Conservation (phyloP, 2,888 invertebrate species). For the Meghimatium bilineatum region DNA sequence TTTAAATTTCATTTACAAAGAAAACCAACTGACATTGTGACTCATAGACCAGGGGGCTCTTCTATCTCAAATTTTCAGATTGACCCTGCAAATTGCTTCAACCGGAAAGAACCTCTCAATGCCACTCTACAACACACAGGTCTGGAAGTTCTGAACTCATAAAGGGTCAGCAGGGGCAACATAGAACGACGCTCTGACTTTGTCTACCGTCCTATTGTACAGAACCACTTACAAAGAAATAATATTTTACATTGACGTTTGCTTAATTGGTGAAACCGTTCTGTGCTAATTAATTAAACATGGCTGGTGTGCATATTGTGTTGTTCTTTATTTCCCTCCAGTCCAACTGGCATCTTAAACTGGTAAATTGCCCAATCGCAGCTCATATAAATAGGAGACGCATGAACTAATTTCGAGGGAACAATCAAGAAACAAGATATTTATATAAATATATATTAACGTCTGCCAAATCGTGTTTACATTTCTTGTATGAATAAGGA, state of each 20-base stretch:
- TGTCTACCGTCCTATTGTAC: neutral
- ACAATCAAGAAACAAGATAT: neutral
- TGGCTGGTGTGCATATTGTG: slow-evolving; percentile 16
- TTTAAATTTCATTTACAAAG: too few species aligned
- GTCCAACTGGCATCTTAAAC: neutral
- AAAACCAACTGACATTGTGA: too few species aligned
- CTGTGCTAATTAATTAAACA: slow-evolving; percentile 15
- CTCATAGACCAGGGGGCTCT: neutral
- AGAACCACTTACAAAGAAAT: neutral
- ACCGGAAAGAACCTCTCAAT: slow-evolving; percentile 24
- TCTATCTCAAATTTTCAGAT: slow-evolving; percentile 30
- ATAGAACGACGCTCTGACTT: neutral
- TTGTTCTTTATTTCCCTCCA: slow-evolving; percentile 10
- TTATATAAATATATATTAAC: neutral
- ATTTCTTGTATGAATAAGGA: neutral
- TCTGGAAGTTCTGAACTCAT: neutral
- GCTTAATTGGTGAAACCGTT: slow-evolving; percentile 17
- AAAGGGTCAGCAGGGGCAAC: slow-evolving; percentile 17
- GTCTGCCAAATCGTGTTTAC: neutral
- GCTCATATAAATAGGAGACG: neutral
- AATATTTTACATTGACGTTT: neutral
- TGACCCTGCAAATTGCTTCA: neutral
- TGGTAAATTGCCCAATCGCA: neutral
- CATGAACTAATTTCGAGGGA: neutral
- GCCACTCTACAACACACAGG: neutral